Evolutionary conservation across 2,888 invertebrate species (phyloP), one percentile per base, ranked within the genome.

Genomic region (Trichopoda pennipes): DNA sequence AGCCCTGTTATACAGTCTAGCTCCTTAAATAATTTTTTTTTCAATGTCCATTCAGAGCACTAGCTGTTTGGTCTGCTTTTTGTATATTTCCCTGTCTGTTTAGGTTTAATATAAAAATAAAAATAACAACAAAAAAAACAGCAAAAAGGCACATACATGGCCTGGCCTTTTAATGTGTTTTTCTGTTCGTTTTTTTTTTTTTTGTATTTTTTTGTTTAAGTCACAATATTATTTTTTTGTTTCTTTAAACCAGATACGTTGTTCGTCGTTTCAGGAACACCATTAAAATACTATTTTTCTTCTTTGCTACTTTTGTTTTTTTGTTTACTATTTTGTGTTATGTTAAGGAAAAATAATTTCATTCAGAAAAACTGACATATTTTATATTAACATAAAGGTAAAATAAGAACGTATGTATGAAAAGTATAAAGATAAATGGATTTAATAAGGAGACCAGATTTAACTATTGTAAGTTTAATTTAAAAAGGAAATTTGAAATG

Each of bases 91-190:
- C 51, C 69, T 56, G 56, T 58, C 51, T 47, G 51, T 66, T 66
- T 58, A 32, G 16, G 47, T 38, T 58, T 21, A 17, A 56, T 51
- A 61, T 38, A 49, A 38, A 16, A 55, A 21, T 44, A 61, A 17
- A 38, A 49, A 12, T n/a, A n/a, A n/a, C n/a, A n/a, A 32, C 17
- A 63, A 53, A 21, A 42, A 32, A 32, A 28, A 32, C 4, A 28
- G 16, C 16, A 17, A 51, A 35, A 42, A 53, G 23, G 17, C 16
- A 66, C 47, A 49, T 19, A 21, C 44, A 66, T 60, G 32, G 55
- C 38, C 55, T 80, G 68, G 79, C 68, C 73, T 80, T 64, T 73
- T 66, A 78, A 55, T 60, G 60, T 73, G 66, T 66, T 28, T 14
- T 64, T 49, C 68, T 21, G 6, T 38, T 28, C 7, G 2, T 47